Conservation (phyloP, 2,797 vertebrate genomes). For the Falco novaeseelandiae region DNA sequence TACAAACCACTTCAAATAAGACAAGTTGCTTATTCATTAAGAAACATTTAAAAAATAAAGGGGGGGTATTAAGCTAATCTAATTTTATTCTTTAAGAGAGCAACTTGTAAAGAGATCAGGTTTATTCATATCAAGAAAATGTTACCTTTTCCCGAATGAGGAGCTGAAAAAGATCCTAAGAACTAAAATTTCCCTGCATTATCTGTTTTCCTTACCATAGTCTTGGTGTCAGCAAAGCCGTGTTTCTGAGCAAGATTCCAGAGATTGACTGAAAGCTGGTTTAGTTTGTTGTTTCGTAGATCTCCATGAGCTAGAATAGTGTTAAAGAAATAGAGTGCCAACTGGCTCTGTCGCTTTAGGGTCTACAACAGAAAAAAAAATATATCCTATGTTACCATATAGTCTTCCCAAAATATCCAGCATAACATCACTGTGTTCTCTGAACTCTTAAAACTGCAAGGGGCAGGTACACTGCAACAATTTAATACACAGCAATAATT, state of each 20-base stretch:
- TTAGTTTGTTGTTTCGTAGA: slow-evolving; percentile 93
- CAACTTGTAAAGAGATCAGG: neutral
- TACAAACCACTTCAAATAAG: neutral
- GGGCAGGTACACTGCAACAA: neutral
- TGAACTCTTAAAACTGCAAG: neutral
- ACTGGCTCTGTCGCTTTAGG: slow-evolving; percentile 84
- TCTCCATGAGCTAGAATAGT: slow-evolving; percentile 91
- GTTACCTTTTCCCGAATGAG: neutral
- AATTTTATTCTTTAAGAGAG: neutral
- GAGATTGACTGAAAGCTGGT: slow-evolving; percentile 91
- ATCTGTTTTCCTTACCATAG: slow-evolving; percentile 81
- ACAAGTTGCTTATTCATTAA: neutral
- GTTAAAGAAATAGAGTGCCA: slow-evolving; percentile 90
- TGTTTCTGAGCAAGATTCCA: slow-evolving; percentile 97
- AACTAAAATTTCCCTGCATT: neutral
- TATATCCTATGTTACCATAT: neutral
- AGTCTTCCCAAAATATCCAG: neutral
- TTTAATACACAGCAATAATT: neutral
- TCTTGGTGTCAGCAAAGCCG: slow-evolving; percentile 88
- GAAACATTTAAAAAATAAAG: neutral
- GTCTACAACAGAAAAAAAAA: slow-evolving; percentile 63
- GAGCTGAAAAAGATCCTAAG: neutral
- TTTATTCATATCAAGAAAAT: neutral
- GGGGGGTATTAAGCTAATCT: neutral
- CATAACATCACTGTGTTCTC: neutral